Base-by-base conservation (phyloP, 2,113 vertebrate genomes). In the Paedocypris sp. region DNA sequence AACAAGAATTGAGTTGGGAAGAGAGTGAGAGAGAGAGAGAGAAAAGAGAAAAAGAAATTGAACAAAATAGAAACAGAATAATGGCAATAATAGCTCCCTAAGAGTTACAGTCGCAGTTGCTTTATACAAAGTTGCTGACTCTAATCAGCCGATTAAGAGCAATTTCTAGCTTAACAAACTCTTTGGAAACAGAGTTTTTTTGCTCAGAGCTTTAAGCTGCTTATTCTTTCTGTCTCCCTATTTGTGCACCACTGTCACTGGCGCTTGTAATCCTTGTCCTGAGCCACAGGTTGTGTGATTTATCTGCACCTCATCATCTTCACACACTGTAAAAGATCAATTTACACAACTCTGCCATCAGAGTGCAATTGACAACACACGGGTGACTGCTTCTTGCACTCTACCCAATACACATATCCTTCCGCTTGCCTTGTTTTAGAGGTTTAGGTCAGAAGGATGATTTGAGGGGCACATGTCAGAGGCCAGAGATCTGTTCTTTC, bases 301-400 rank as follows among this genome's bases (percentile, higher is more conserved):
- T 91, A 90, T 91, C 87, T 87, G 86, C 80, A 82, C 84, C 76
- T 82, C 89, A 89, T 90, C 90, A 91, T 83, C 4, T 76, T 84
- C 86, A 90, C 87, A 92, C 91, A 92, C 85, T 89, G 87, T 88
- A 91, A 89, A 87, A 90, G 88, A 92, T 93, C 89, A 90, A 90
- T 95, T 91, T 91, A 92, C 88, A 90, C 85, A 87, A 85, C 81
- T 81, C 80, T 82, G 82, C 84, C 85, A 86, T 87, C 81, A 83
- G 83, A 85, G 82, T 70, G 85, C 84, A 89, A 91, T 90, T 87
- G 90, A 88, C 88, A 86, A 80, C 83, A 84, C 85, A 85, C 28
- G 83, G 88, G 82, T 85, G 86, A 82, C 83, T 78, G 76, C 83
- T 19, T 43, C 33, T 46, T 39, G 13, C 29, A 2, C 33, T 48